Base-by-base conservation (phyloP, 2,113 vertebrate genomes). In the Pipa parva region DNA sequence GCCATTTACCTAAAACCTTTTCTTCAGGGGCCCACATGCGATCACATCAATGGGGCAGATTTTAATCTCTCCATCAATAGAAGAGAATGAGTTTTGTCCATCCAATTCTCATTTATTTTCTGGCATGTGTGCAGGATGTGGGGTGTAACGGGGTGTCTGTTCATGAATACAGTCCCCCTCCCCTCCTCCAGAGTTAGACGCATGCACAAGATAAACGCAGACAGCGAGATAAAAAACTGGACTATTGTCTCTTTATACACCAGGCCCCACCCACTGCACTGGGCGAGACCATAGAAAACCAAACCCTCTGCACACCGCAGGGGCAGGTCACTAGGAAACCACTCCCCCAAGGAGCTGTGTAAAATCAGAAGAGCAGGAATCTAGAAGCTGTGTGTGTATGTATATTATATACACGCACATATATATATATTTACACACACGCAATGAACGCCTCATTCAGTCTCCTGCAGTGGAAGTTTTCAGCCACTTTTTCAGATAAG, bases 181-280 rank as follows among this genome's bases (percentile, higher is more conserved):
- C 64, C 24, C 45, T 22, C 46, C 36, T 52, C 65, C 65, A 60
- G 46, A 59, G 50, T 59, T 59, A 68, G 65, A 68, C 56, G 65
- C 65, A 68, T 68, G 65, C 65, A 68, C 65, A 68, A 68, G 57
- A 60, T 68, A 59, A 68, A 68, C 65, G 65, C 65, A 51, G 65
- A 68, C 65, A 68, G 65, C 64, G 64, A 68, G 65, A 59, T 68
- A 68, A 68, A 68, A 68, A 68, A 68, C 56, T 51, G 65, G 65
- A 68, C 65, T 68, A 68, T 59, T 50, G 65, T 68, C 65, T 67
- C 33, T 55, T 66, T 66, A 46, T 68, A 68, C 65, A 68, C 58
- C 57, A 59, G 55, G 56, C 42, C 36, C 56, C 31, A 29, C 45
- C 46, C 46, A 58, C 48, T 50, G 26, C 54, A 57, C 26, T 28